phyloP scores from a whole-genome alignment of 1,140 invertebrate genomes.

The Bombyx mandarina region DNA sequence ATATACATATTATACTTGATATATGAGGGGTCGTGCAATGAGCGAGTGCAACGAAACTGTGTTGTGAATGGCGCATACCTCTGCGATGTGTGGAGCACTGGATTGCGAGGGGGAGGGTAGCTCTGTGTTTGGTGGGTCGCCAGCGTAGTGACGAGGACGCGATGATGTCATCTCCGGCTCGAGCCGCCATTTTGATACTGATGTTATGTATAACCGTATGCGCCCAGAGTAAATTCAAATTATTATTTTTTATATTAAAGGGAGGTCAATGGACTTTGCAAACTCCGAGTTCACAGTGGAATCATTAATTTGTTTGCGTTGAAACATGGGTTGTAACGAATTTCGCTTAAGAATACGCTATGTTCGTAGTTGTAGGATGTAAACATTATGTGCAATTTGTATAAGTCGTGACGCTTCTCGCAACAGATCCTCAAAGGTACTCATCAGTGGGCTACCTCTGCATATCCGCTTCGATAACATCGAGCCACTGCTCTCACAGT shows the following conservation, averaged over 20 bases:
- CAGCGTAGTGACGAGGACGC: slow-evolving; percentile 19
- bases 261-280: no score
- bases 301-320: no score
- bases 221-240: no score
- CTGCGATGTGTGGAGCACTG: neutral
- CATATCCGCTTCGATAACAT: slow-evolving; percentile 88
- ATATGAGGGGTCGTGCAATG: slow-evolving; percentile 32
- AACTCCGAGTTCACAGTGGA: no score
- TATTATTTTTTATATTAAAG: no score
- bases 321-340: slow-evolving; percentile 10
- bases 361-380: slow-evolving; percentile 1
- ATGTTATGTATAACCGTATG: no score
- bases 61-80: slow-evolving; percentile 47
- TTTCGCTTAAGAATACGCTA: neutral
- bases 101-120: slow-evolving; percentile 5
- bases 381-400: slow-evolving; percentile 2
- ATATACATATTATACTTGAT: slow-evolving; percentile 19
- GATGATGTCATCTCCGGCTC: slow-evolving; percentile 47
- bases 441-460: slow-evolving; percentile 88
- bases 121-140: slow-evolving; percentile 15
- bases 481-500: slow-evolving; percentile 83
- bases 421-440: slow-evolving; percentile 85
- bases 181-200: slow-evolving; percentile 49
- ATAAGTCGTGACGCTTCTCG: slow-evolving; percentile 62
- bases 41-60: slow-evolving; percentile 39